Base-by-base conservation (phyloP, 2,797 vertebrate genomes). In the Antennarius maculatus region DNA sequence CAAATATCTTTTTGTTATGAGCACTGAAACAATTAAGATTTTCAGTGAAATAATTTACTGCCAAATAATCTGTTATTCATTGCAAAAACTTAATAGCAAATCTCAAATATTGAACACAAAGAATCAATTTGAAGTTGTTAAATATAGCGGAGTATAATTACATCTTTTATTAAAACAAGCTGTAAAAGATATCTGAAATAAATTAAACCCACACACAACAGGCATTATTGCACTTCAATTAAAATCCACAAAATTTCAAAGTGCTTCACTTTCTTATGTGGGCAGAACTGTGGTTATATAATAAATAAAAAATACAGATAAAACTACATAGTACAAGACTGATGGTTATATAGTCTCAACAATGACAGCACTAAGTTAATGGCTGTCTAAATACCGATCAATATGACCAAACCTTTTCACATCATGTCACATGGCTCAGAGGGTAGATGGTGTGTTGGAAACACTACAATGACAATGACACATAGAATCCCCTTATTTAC, bases 361-460 rank as follows among this genome's bases (percentile, higher is more conserved):
- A 68, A 61, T 3, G 54, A 69, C 82, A 34, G 63, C 76, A 18
- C 17, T 45, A 1, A 39, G 55, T 23, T 9, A 53, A 7, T n/a
- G 16, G 29, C 76, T 7, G 52, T 29, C 57, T 15, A 76, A 79
- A 83, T 52, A 78, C 86, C 52, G 86, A 90, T 92, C 91, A 92
- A 91, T 90, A 89, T 93, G 90, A 92, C 92, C 91, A 83, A 85
- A 79, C 84, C 62, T 76, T 81, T 81, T 69, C 79, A 85, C 53
- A 46, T 80, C 66, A 76, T 82, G 69, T 79, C 76, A 71, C 76
- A 71, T 10, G 47, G 71, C 52, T 74, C 54, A 54, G 79, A 83
- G 66, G 70, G 69, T 34, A 45, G 74, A 65, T 11, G 58, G 42
- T 64, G 62, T 7, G 47, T 78, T 61, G 18, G 50, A 71, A 76